phyloP scores from a whole-genome alignment of 2,113 vertebrate species.

The Pollachius pollachius region DNA sequence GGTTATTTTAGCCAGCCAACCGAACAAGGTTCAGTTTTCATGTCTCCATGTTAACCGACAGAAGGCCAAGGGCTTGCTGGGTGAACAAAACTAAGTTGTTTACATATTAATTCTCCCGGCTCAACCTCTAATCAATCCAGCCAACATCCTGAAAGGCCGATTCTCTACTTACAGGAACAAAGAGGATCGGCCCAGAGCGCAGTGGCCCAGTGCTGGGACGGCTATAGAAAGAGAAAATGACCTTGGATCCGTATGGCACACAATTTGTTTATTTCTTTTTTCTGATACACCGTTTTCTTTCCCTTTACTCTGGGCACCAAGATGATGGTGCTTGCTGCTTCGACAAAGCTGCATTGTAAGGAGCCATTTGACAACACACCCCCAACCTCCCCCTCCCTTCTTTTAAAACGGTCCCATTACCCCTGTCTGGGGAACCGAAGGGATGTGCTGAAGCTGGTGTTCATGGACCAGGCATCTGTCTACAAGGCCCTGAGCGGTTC shows the following conservation, averaged over 20 bases:
- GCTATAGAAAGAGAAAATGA: slow-evolving; percentile 41
- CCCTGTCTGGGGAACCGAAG: slow-evolving; percentile 40
- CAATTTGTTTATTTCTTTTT: slow-evolving; percentile 36
- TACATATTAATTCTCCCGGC: slow-evolving; percentile 65
- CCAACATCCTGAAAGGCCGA: slow-evolving; percentile 46
- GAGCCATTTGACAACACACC: slow-evolving; percentile 26
- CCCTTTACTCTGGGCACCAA: slow-evolving; percentile 38
- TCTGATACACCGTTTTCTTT: slow-evolving; percentile 30
- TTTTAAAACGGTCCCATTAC: slow-evolving; percentile 46
- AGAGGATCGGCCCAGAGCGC: slow-evolving; percentile 44
- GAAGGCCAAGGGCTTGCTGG: slow-evolving; percentile 33
- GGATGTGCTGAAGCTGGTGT: slow-evolving; percentile 44
- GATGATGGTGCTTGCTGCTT: slow-evolving; percentile 19
- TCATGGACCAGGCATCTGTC: slow-evolving; percentile 64
- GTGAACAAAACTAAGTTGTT: slow-evolving; percentile 51
- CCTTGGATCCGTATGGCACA: slow-evolving; percentile 41
- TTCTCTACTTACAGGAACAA: slow-evolving; percentile 47
- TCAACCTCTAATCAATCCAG: slow-evolving; percentile 69
- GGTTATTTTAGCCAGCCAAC: slow-evolving; percentile 62
- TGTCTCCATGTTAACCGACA: slow-evolving; percentile 64
- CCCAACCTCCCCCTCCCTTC: background rate
- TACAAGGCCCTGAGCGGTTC: slow-evolving; percentile 67
- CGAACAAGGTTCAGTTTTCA: slow-evolving; percentile 50
- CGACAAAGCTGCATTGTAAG: slow-evolving; percentile 35
- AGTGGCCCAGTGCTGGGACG: slow-evolving; percentile 37